Percentiles rank a stretch among this genome's conserved stretches.
These are phyloP conservation scores for Anthonomus grandis DNA, from an alignment of 1,140 invertebrate species.

Conservation along the genomic window DNA sequence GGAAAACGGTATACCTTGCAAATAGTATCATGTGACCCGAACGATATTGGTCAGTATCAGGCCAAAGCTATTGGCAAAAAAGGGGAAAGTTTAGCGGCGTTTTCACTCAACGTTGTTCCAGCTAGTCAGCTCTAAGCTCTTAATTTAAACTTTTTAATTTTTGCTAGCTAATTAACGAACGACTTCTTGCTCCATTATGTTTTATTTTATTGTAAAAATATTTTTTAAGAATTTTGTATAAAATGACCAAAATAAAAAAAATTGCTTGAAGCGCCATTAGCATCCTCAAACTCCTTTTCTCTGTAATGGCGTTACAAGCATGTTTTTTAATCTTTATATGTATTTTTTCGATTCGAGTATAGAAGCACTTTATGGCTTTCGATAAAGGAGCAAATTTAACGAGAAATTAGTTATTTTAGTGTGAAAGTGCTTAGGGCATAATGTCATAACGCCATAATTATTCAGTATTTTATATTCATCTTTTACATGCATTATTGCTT, in stretches of 20 bases:
- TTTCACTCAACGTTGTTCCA: conserved; percentile 76
- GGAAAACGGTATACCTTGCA: conserved; percentile 72
- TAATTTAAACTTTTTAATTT: conserved; percentile 28
- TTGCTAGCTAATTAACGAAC: conserved; percentile 38
- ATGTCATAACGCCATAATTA: conserved; percentile 36
- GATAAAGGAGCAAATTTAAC: conserved; percentile 34
- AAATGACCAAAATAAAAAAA: conserved; percentile 17
- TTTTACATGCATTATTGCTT: conserved; percentile 44
- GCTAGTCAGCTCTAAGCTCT: conserved; percentile 40
- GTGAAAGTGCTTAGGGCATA: conserved; percentile 45
- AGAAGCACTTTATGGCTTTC: conserved; percentile 28
- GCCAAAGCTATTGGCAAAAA: conserved; percentile 83
- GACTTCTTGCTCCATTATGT: conserved; percentile 41
- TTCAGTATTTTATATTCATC: conserved; percentile 43
- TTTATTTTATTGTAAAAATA: conserved; percentile 41
- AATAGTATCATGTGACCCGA: conserved; percentile 70
- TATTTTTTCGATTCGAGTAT: conserved; percentile 16
- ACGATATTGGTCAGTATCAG: conserved; percentile 87
- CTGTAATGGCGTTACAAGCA: conserved; percentile 19
- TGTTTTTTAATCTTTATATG: conserved; percentile 8
- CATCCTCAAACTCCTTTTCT: conserved; percentile 42
- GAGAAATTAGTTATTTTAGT: conserved; percentile 39
- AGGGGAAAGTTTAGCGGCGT: conserved; percentile 75
- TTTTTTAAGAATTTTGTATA: conserved; percentile 41
- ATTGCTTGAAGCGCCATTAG: conserved; percentile 22